Evolutionary conservation across 2,888 invertebrate genomes (phyloP), one percentile per base, ranked within the genome.

Genomic region (Parapristionchus giblindavisi): DNA sequence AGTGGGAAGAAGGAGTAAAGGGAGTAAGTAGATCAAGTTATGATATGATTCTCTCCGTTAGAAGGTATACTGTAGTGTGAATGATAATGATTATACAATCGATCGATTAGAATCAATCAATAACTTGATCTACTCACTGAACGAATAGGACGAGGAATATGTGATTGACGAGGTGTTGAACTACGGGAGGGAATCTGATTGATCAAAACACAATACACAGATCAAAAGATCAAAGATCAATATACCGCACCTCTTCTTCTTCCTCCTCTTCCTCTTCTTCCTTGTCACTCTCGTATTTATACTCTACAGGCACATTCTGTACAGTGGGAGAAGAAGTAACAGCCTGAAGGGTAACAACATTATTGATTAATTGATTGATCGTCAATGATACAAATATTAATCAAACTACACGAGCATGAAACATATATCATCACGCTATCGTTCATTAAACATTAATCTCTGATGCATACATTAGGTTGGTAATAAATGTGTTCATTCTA

Each of bases 251-350:
- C 56, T 71, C 40, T 11, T 60, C 60, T 11, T 60, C 60, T 36
- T 71, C 70, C 56, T 71, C 70, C 24, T 70, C 70, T 32, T 70
- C 70, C 14, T 70, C 70, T 56, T 71, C 70, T 71, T 71, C 70
- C 24, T 71, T 56, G 17, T 68, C 68, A 27, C 52, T 52, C 56
- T 71, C 70, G 14, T 71, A 38, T n/a, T 43, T 56, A 27, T 56
- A 40, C 29, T 54, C 29, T 21, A 56, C 70, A n/a, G 54, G 48
- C 27, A 38, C 56, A 36, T 29, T 40, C 29, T n/a, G 70, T 0
- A 71, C n/a, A 14, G 68, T 52, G n/a, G 68, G 51, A 3, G 68
- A 52, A 52, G 68, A 32, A 29, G 63, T n/a, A 14, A 14, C 48
- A 48, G 48, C 14, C 48, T 48, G 48, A 48, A 21, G 21, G 48